phyloP scores from a whole-genome alignment of 2,113 vertebrate species.

The Pterocles gutturalis region DNA sequence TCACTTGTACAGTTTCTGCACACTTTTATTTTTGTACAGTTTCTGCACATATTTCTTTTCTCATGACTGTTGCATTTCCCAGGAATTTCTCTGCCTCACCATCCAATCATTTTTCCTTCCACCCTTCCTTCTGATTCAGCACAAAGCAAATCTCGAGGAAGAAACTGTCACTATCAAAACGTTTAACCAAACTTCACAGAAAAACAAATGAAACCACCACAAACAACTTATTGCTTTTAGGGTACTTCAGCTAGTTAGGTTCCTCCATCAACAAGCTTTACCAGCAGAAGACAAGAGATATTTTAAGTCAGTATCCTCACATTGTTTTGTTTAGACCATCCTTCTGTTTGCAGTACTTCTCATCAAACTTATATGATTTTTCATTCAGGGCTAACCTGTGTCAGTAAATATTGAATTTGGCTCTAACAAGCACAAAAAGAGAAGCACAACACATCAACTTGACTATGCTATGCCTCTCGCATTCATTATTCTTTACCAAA shows the following conservation, averaged over 20 bases:
- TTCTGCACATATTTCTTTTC: background rate
- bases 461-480: accelerated
- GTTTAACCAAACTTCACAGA: background rate
- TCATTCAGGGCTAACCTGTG: background rate
- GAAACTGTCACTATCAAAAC: background rate
- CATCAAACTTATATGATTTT: background rate
- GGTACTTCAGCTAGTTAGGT: background rate
- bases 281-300: background rate
- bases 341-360: background rate
- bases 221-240: background rate
- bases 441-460: background rate
- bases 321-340: background rate
- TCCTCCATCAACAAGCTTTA: background rate
- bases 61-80: background rate
- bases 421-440: background rate
- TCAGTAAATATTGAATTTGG: background rate
- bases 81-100: background rate
- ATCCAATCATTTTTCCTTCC: background rate
- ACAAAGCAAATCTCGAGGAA: background rate
- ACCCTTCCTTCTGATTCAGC: background rate
- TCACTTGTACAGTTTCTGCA: background rate
- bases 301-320: background rate
- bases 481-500: background rate
- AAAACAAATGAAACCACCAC: background rate
- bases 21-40: background rate